These are phyloP conservation scores for Harlomillsia oculata DNA, from an alignment of 1,140 invertebrate species.

Conservation along the genomic window DNA sequence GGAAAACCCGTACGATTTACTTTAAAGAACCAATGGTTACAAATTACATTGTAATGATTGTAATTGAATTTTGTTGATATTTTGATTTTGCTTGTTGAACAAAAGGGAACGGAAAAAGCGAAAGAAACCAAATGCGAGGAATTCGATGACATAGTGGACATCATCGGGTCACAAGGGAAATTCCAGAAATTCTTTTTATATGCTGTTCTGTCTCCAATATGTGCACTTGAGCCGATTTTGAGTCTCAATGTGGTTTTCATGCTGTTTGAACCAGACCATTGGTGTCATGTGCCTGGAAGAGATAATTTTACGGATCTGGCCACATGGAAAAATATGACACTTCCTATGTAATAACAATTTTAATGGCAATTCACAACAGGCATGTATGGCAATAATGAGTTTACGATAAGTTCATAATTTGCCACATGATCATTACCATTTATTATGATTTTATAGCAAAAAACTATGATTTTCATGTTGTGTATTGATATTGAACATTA, in stretches of 20 bases:
- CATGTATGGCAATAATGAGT: too few species aligned
- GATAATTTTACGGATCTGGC: conserved; percentile 13
- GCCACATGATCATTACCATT: too few species aligned
- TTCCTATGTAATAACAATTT: conserved; percentile 18
- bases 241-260: conserved; percentile 29
- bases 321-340: conserved; percentile 24
- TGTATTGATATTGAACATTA: too few species aligned
- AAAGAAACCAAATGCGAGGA: conserved; percentile 12
- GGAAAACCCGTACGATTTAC: background rate
- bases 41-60: too few species aligned
- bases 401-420: too few species aligned
- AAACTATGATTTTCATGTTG: too few species aligned
- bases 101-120: conserved; percentile 2
- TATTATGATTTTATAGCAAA: too few species aligned
- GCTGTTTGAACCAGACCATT: conserved; percentile 24
- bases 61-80: background rate
- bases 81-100: background rate
- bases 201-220: conserved; percentile 21
- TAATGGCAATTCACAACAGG: too few species aligned
- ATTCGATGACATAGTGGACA: conserved; percentile 30
- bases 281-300: conserved; percentile 22
- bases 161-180: conserved; percentile 27
- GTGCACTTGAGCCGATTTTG: conserved; percentile 22
- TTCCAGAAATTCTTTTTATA: conserved; percentile 31
- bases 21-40: background rate